Evolutionary conservation across 2,113 vertebrate genomes (phyloP).

Genomic region (Engystomops pustulosus): DNA sequence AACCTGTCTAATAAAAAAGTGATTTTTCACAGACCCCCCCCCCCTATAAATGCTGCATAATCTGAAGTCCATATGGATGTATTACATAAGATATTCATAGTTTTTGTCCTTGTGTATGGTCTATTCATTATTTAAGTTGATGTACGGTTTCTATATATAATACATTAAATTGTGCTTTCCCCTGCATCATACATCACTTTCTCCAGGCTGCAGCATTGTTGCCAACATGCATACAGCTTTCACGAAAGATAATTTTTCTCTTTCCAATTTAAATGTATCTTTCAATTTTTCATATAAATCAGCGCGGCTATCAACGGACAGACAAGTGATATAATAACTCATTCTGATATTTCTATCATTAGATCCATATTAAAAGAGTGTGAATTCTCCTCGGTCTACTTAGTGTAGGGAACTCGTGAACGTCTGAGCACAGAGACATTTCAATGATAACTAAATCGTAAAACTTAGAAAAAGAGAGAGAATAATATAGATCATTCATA

Average conservation of each 20-base stretch:
- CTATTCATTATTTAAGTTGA: background rate
- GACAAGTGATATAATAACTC: conserved; percentile 30
- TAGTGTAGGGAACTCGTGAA: background rate
- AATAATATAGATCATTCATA: too few relatives aligned
- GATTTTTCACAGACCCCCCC: too few relatives aligned
- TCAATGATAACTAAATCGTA: background rate
- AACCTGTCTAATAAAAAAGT: too few relatives aligned
- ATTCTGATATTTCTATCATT: conserved; percentile 11
- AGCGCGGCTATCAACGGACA: background rate
- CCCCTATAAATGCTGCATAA: too few relatives aligned
- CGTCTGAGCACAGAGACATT: background rate
- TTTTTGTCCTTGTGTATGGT: background rate
- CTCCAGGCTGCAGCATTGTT: background rate
- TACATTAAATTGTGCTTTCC: conserved; percentile 18
- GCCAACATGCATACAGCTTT: background rate
- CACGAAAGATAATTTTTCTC: conserved; percentile 25
- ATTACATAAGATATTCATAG: background rate
- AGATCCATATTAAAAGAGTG: background rate
- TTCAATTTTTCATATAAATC: conserved; percentile 30
- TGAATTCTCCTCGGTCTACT: background rate
- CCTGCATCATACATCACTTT: background rate
- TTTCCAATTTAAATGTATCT: conserved; percentile 39
- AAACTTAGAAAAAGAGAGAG: too few relatives aligned
- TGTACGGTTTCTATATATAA: background rate
- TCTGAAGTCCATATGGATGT: background rate